phyloP scores from a whole-genome alignment of 2,797 vertebrate species.

The Bufotes viridis region DNA sequence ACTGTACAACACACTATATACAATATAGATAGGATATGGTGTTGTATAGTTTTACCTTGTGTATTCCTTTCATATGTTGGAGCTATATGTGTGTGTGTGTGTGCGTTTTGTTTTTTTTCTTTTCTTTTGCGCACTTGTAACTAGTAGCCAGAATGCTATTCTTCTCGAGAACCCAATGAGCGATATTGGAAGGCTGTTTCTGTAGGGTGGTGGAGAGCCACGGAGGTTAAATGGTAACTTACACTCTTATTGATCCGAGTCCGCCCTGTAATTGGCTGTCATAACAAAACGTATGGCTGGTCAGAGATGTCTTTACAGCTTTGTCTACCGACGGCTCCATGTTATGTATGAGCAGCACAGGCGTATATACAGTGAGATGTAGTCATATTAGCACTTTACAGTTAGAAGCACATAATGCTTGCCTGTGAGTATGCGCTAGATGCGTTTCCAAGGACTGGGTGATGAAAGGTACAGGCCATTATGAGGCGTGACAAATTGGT shows the following conservation, averaged over 20 bases:
- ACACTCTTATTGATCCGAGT: constrained; percentile 67
- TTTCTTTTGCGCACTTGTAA: neutral
- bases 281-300: constrained; percentile 13
- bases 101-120: too few species aligned
- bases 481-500: constrained; percentile 66
- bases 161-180: neutral
- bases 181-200: neutral
- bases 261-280: constrained; percentile 46
- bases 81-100: too few species aligned
- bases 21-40: too few species aligned
- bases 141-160: neutral
- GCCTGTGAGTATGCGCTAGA: neutral
- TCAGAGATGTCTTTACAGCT: neutral
- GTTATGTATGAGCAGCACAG: neutral
- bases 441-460: constrained; percentile 1
- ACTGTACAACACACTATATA: too few species aligned
- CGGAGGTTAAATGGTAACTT: constrained; percentile 67
- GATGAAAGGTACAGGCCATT: constrained; percentile 12
- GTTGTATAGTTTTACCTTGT: too few species aligned
- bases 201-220: constrained; percentile 47
- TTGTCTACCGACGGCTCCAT: neutral
- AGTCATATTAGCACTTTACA: too few species aligned
- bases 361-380: too few species aligned
- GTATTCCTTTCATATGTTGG: too few species aligned
- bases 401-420: neutral